Conservation (phyloP, 2,797 vertebrate species). For the Falco naumanni region DNA sequence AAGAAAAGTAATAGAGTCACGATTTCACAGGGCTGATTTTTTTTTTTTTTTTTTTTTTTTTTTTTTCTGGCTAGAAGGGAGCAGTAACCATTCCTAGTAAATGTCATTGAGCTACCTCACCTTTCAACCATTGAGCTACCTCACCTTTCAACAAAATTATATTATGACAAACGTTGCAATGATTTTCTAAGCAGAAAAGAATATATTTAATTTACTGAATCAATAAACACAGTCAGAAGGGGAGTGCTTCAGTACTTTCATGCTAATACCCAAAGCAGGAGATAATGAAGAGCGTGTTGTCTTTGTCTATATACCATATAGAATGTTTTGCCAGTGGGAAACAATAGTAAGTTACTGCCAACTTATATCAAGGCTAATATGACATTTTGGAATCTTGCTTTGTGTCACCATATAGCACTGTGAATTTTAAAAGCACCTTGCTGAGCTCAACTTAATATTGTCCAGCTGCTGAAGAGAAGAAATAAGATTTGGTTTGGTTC, state of each 20-base stretch:
- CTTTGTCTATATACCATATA: neutral
- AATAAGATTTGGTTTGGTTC: neutral
- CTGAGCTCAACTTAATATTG: neutral
- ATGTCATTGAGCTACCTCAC: neutral
- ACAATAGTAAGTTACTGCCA: neutral
- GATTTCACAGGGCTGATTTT: neutral
- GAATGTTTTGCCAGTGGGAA: neutral
- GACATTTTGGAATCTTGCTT: neutral
- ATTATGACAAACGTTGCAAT: neutral
- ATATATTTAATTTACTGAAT: neutral
- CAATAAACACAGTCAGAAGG: neutral
- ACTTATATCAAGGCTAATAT: neutral
- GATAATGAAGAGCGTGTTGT: neutral
- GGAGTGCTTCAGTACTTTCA: neutral
- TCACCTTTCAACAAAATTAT: neutral
- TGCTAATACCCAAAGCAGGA: neutral
- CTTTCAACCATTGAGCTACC: neutral
- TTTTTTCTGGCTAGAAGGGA: rapidly evolving
- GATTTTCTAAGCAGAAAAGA: neutral
- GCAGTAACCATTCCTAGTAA: neutral
- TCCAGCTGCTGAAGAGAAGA: neutral
- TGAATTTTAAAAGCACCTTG: neutral
- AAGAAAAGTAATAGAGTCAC: neutral
- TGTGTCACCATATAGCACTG: neutral
- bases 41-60: no score